phyloP scores from a whole-genome alignment of 2,888 invertebrate species.

The Hypolimnas misippus region DNA sequence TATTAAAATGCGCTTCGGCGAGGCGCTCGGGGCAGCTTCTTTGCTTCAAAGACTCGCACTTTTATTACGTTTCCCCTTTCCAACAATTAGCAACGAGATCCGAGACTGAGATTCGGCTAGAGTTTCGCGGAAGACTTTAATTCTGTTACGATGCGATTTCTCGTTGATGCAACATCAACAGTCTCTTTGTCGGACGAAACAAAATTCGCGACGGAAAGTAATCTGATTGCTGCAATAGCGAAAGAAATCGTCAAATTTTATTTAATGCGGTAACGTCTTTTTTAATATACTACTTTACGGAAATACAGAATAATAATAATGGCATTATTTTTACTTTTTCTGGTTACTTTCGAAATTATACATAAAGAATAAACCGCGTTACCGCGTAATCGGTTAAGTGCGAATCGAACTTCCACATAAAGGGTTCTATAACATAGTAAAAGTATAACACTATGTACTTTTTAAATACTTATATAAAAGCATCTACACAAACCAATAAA shows the following conservation, averaged over 20 bases:
- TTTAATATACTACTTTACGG: no score
- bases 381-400: no score
- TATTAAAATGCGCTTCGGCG: constrained; percentile 78
- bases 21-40: constrained; percentile 68
- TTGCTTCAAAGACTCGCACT: constrained; percentile 78
- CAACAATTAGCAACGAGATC: constrained; percentile 77
- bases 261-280: not conserved
- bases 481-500: no score
- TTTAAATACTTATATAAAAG: no score
- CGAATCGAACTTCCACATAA: no score
- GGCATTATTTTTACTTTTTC: no score
- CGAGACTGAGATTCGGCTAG: constrained; percentile 62
- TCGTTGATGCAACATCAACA: constrained; percentile 67
- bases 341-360: no score
- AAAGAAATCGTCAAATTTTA: not conserved
- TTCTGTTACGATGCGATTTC: constrained; percentile 69
- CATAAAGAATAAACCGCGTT: no score
- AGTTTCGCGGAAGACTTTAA: constrained; percentile 73
- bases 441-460: no score
- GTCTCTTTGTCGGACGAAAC: constrained; percentile 50
- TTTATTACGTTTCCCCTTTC: constrained; percentile 78
- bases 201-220: constrained; percentile 26
- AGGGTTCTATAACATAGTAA: no score
- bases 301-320: no score
- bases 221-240: constrained; percentile 16